phyloP scores from a whole-genome alignment of 2,113 vertebrate genomes.

The Mohoua ochrocephala region DNA sequence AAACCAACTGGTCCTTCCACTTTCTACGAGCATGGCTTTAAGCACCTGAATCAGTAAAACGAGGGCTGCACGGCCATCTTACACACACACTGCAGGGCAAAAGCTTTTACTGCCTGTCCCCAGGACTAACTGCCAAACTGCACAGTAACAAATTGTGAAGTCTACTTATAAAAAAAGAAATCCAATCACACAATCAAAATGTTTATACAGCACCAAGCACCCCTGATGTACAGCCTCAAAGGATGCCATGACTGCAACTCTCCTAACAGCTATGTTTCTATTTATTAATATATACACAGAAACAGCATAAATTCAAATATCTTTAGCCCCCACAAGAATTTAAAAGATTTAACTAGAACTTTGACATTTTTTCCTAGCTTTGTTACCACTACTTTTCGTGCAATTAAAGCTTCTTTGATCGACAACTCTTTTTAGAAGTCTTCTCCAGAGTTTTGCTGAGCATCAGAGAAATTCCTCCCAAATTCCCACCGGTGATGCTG shows the following conservation, averaged over 20 bases:
- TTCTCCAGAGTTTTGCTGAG: not conserved
- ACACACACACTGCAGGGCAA: not conserved
- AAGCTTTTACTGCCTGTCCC: not conserved
- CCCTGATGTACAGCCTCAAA: not conserved
- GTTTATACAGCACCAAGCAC: not conserved
- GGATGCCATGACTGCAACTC: not conserved
- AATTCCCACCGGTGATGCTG: not conserved
- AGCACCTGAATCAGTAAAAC: not conserved
- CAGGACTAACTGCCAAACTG: not conserved
- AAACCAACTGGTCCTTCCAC: not conserved
- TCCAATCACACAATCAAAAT: not conserved
- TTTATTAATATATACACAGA: not conserved
- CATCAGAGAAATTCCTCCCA: not conserved
- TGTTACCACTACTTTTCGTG: not conserved
- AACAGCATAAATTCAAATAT: not conserved
- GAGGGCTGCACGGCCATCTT: not conserved
- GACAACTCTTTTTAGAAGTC: not conserved
- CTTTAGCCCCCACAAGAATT: not conserved
- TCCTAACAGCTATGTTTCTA: not conserved
- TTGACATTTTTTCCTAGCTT: not conserved
- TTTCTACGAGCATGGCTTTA: not conserved
- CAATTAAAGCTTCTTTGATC: not conserved
- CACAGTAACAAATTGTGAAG: not conserved
- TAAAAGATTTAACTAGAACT: not conserved
- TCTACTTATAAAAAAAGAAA: not conserved